Percentiles rank a stretch among this genome's conserved stretches.
Evolutionary conservation across 1,140 invertebrate genomes (phyloP).

Genomic region (Reticulitermes speratus): DNA sequence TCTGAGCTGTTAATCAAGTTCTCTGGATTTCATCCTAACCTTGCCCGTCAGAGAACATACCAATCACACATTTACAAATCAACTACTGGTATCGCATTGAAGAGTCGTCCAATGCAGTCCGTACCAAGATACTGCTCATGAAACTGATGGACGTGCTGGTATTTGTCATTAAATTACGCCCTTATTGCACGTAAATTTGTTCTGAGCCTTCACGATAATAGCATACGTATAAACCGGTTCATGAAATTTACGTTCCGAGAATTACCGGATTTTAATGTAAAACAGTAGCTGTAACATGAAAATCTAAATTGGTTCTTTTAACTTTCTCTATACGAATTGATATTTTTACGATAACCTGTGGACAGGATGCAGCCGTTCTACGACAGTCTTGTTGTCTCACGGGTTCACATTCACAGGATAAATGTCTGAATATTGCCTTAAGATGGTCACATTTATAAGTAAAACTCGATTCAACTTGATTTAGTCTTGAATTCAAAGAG

Average conservation of each 20-base stretch:
- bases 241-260: neutral
- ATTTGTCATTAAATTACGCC: neutral
- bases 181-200: neutral
- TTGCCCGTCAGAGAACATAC: too few species aligned
- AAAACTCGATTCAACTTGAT: too few species aligned
- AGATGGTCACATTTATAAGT: too few species aligned
- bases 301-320: neutral
- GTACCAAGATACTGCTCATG: too few species aligned
- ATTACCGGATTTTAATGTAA: neutral
- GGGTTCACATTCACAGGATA: neutral
- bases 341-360: too few species aligned
- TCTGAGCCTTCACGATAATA: neutral
- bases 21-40: neutral
- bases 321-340: too few species aligned
- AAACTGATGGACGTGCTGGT: neutral
- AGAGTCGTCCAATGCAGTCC: too few species aligned
- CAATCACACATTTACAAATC: neutral
- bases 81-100: neutral
- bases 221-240: neutral
- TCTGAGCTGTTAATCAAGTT: too few species aligned
- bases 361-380: neutral
- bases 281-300: neutral
- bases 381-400: neutral
- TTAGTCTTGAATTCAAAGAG: too few species aligned
- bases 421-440: too few species aligned